Base-by-base conservation (phyloP, 2,888 invertebrate genomes). In the Papilio protenor region DNA sequence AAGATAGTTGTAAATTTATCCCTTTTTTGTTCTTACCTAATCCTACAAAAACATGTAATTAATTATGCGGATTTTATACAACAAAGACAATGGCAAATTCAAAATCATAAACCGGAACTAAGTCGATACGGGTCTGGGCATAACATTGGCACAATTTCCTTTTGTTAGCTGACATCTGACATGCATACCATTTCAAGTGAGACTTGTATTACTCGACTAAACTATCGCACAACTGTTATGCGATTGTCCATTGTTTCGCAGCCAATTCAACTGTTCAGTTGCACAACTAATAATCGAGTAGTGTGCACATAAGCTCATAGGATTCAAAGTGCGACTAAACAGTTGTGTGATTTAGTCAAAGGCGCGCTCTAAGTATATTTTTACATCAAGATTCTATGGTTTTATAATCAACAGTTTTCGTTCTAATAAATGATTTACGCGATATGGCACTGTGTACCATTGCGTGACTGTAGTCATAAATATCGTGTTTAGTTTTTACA, bases 1-100 rank as follows among this genome's bases (percentile, higher is more conserved):
- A 33, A 33, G 33, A 33, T 33, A 33, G 33, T 18, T 4, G 72
- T 77, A 78, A 80, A 78, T 80, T 75, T 72, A 52, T 16, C 16
- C 18, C 16, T 16, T 5, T 52, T 16, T 52, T 16, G 16, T 52
- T 76, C 66, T 76, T 79, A 80, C 6, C 2, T 0, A 64, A 64
- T 64, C 16, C 5, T 64, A 33, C 5, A 45, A 66, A 66, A 66
- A 66, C 14, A n/a, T 66, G 12, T 45, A n/a, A 45, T 16, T 11
- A 64, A 45, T 66, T n/a, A n/a, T 12, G 45, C 12, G 8, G 12
- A 45, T 66, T 66, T n/a, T 2, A n/a, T 64, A 61, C 18, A 40
- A 16, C n/a, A 64, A n/a, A 11, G n/a, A 21, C 18, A 45, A 66
- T 66, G 21, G 66, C 66, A 45, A 64, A 64, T 40, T 64, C 4